phyloP scores from a whole-genome alignment of 2,888 invertebrate species.

The Lasioglossum zephyrum region DNA sequence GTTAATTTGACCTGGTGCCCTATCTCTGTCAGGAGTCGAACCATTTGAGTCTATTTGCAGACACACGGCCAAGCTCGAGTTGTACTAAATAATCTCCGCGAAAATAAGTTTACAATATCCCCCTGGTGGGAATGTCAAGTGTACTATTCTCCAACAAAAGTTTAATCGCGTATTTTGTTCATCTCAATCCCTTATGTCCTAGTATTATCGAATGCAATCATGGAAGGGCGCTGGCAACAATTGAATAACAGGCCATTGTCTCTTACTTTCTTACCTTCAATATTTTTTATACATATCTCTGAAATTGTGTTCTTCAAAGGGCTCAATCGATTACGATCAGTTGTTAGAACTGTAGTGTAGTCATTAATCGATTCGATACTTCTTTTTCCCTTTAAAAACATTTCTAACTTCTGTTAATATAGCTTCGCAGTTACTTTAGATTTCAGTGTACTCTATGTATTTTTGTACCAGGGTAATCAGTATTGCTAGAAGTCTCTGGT shows the following conservation, averaged over 20 bases:
- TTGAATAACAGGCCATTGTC: neutral
- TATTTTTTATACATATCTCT: neutral
- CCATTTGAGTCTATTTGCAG: slow-evolving; percentile 75
- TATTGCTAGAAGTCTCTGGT: neutral
- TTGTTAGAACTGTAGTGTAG: neutral
- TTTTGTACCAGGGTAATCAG: neutral
- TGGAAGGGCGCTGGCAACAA: neutral
- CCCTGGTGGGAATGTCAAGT: neutral
- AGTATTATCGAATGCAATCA: neutral
- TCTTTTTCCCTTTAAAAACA: neutral
- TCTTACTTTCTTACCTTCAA: neutral
- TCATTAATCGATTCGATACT: neutral
- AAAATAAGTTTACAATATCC: slow-evolving; percentile 41
- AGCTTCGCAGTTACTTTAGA: neutral
- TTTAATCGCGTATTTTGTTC: neutral
- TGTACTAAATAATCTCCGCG: slow-evolving; percentile 36
- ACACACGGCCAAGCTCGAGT: slow-evolving; percentile 54
- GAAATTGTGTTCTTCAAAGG: neutral
- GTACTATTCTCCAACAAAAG: neutral
- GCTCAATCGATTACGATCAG: neutral
- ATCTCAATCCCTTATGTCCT: neutral
- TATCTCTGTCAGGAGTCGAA: slow-evolving; percentile 77
- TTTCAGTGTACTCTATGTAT: neutral
- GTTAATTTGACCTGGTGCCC: slow-evolving; percentile 77
- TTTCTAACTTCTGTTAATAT: neutral